Evolutionary conservation across 2,888 invertebrate genomes (phyloP), one percentile per base, ranked within the genome.

Genomic region (Periphyllus acericola): DNA sequence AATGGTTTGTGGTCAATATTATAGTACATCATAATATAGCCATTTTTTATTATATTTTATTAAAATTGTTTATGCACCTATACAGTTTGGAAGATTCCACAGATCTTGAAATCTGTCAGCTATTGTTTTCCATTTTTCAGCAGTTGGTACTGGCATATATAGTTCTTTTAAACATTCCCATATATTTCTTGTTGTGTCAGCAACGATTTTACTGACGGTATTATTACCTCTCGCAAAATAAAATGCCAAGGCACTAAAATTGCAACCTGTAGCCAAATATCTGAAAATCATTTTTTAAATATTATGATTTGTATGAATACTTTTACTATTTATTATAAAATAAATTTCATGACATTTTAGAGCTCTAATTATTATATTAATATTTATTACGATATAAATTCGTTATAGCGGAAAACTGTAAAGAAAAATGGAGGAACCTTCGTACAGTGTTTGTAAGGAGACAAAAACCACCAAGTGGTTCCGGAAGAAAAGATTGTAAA

Each of bases 91-190:
- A 0, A 76, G 46, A 19, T 76, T 76, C 46, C 76, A 75, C 40
- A 75, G 75, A 40, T 75, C 40, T 75, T 75, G 75, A 75, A 75
- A 75, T 75, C 40, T 75, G 17, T 46, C 75, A 75, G 75, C 40
- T 75, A 75, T 75, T 75, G 75, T 46, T 75, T 75, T 75, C 75
- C 40, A 75, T 75, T 75, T 75, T 75, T 75, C 40, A 75, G 74
- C n/a, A n/a, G n/a, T 75, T 75, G 75, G 40, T 40, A 75, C 75
- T 40, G 75, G 75, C n/a, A 74, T 75, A 3, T 75, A 46, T 75
- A 46, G n/a, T 5, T 75, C 75, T 75, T 75, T 75, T 75, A 75
- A 75, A 75, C 46, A 40, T 75, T 75, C 75, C 40, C 46, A 75
- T 75, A 75, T 75, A 75, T 75, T 75, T 75, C 17, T 75, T 75